Evolutionary conservation across 2,888 invertebrate genomes (phyloP).

Genomic region (Caradrina clavipalpis): DNA sequence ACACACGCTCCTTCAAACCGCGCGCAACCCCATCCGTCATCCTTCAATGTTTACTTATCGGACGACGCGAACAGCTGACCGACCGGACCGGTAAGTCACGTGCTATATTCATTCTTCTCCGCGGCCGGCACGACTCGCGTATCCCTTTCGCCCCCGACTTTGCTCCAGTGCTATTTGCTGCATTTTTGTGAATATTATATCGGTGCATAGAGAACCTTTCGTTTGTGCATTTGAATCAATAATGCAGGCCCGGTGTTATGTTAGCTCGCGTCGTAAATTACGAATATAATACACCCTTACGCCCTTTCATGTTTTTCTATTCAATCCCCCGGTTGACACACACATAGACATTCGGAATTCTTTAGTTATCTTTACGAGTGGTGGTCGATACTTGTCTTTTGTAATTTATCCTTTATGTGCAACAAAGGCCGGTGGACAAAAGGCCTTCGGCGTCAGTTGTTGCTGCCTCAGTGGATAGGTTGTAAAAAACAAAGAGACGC

Average conservation of each 20-base stretch:
- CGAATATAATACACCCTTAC: conserved; percentile 87
- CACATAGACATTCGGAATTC: conserved; percentile 77
- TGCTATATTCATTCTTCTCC: conserved; percentile 75
- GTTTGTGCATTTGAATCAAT: conserved; percentile 82
- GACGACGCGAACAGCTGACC: conserved; percentile 89
- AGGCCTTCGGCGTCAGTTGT: conserved; percentile 78
- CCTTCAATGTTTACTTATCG: conserved; percentile 89
- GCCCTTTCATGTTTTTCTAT: conserved; percentile 84
- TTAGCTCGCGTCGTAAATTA: conserved; percentile 83
- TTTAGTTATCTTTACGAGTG: conserved; percentile 88
- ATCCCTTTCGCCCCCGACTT: conserved; percentile 52
- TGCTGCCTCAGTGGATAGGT: conserved; percentile 73
- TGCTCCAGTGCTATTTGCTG: conserved; percentile 56
- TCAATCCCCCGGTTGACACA: conserved; percentile 78
- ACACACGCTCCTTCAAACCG: conserved; percentile 81
- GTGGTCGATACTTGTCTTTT: conserved; percentile 84
- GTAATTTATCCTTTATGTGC: conserved; percentile 87
- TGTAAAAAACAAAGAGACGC: conserved; percentile 78
- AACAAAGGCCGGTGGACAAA: conserved; percentile 86
- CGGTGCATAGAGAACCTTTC: conserved; percentile 72
- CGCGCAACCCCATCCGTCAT: conserved; percentile 82
- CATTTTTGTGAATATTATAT: conserved; percentile 75
- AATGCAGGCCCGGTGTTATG: conserved; percentile 81
- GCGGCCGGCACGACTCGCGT: conserved; percentile 62
- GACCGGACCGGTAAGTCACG: conserved; percentile 90